A percentile compares a stretch with the other conserved stretches of the same genome.
phyloP scores from a whole-genome alignment of 2,888 invertebrate genomes.

The Archips crataeganus region DNA sequence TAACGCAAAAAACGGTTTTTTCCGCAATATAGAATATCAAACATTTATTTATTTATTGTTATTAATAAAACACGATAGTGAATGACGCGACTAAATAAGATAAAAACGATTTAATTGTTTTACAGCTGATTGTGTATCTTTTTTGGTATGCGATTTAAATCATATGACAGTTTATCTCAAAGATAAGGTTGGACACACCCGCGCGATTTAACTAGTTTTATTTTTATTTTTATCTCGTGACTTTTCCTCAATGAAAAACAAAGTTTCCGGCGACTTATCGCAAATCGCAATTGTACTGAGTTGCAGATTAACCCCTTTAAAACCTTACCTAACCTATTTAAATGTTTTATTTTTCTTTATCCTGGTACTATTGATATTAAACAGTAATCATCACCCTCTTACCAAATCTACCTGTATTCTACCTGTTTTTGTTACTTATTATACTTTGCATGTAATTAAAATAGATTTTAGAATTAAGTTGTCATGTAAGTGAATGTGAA shows the following conservation, averaged over 20 bases:
- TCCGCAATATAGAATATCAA: slow-evolving; percentile 24
- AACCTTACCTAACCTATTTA: too few species aligned
- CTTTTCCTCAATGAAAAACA: slow-evolving; percentile 15
- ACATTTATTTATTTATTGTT: slow-evolving; percentile 30
- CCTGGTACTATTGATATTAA: too few species aligned
- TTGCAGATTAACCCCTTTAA: not conserved
- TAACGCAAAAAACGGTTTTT: slow-evolving; percentile 13
- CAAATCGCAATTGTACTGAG: not conserved
- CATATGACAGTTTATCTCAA: slow-evolving; percentile 1
- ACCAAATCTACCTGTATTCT: too few species aligned
- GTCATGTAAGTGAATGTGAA: too few species aligned
- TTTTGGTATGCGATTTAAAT: slow-evolving; percentile 35
- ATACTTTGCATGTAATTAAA: too few species aligned
- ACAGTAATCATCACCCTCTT: too few species aligned
- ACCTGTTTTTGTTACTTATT: too few species aligned
- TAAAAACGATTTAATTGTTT: slow-evolving; percentile 26
- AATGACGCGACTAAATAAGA: slow-evolving; percentile 20
- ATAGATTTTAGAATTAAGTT: too few species aligned
- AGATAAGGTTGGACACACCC: slow-evolving; percentile 35
- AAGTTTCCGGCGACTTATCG: not conserved
- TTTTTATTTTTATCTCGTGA: slow-evolving; percentile 2
- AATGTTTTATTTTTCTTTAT: too few species aligned
- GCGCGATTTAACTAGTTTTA: not conserved
- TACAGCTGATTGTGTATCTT: slow-evolving; percentile 20
- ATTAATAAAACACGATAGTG: slow-evolving; percentile 31